Conservation (phyloP, 2,888 invertebrate genomes). For the Leucophenga maculata region DNA sequence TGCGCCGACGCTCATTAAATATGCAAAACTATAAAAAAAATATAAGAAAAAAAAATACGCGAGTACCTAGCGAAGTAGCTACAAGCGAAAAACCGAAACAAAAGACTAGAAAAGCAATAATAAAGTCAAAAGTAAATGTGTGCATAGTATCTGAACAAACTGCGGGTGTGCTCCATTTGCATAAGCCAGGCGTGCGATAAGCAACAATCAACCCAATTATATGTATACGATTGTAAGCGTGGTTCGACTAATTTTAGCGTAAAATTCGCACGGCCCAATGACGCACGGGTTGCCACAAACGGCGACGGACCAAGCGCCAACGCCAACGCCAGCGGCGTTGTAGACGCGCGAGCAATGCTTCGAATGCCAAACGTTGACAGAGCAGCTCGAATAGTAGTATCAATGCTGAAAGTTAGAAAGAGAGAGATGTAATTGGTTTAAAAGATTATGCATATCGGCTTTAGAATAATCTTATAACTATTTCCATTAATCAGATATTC, state of each 20-base stretch:
- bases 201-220: background rate
- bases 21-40: conserved; percentile 37
- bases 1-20: conserved; percentile 43
- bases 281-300: conserved; percentile 40
- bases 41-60: background rate
- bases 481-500: too few relatives aligned
- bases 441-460: background rate
- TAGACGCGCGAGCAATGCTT: conserved; percentile 30
- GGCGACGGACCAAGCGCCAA: conserved; percentile 45
- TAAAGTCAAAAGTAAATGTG: background rate
- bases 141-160: conserved; percentile 1
- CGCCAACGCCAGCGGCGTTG: conserved; percentile 43
- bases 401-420: conserved; percentile 43
- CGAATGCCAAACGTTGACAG: conserved; percentile 49
- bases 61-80: too few relatives aligned
- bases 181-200: conserved; percentile 4
- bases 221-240: background rate
- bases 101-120: conserved; percentile 17
- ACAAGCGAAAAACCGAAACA: background rate
- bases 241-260: conserved; percentile 45
- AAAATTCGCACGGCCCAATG: conserved; percentile 51
- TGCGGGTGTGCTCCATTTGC: conserved; percentile 19
- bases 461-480: conserved; percentile 1
- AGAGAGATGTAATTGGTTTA: conserved; percentile 5
- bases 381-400: conserved; percentile 55